A percentile compares a stretch with the other conserved stretches of the same genome.
Evolutionary conservation across 1,140 invertebrate species (phyloP).

Genomic region (Matsumurasca onukii): DNA sequence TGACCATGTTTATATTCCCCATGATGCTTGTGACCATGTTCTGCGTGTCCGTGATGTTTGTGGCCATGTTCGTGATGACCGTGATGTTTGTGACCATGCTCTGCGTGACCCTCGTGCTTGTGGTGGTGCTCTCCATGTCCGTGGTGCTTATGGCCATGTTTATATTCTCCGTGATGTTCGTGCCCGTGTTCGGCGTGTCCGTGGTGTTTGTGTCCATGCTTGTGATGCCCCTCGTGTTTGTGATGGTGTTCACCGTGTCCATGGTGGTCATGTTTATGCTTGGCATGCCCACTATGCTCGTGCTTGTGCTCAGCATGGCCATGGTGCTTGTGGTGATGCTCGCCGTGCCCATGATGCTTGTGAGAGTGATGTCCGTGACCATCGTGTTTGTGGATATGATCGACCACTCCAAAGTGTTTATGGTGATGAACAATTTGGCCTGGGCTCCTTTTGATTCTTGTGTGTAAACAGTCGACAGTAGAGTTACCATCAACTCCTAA

Average conservation of each 20-base stretch:
- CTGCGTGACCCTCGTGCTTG: conserved; percentile 21
- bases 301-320: conserved; percentile 27
- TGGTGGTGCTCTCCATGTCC: conserved; percentile 31
- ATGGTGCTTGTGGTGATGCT: conserved; percentile 29
- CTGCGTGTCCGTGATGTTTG: conserved; percentile 22
- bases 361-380: conserved; percentile 29
- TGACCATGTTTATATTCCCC: conserved; percentile 12
- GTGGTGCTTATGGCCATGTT: conserved; percentile 32
- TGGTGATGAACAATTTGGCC: conserved; percentile 9
- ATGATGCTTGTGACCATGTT: conserved; percentile 20
- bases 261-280: conserved; percentile 21
- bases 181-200: conserved; percentile 27
- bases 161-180: conserved; percentile 26
- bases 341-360: conserved; percentile 29
- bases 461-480: too few relatives aligned
- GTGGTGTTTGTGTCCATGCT: conserved; percentile 21
- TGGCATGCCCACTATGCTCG: conserved; percentile 9
- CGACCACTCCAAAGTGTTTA: conserved; percentile 29
- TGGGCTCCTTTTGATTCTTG: too few relatives aligned
- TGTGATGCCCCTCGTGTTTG: conserved; percentile 13
- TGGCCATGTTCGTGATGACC: conserved; percentile 24
- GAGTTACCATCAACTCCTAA: too few relatives aligned
- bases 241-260: conserved; percentile 12
- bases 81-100: conserved; percentile 29
- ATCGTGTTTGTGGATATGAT: conserved; percentile 29